Conservation (phyloP, 53 echinoderm and acorn worm species). For the Luidia sarsii region DNA sequence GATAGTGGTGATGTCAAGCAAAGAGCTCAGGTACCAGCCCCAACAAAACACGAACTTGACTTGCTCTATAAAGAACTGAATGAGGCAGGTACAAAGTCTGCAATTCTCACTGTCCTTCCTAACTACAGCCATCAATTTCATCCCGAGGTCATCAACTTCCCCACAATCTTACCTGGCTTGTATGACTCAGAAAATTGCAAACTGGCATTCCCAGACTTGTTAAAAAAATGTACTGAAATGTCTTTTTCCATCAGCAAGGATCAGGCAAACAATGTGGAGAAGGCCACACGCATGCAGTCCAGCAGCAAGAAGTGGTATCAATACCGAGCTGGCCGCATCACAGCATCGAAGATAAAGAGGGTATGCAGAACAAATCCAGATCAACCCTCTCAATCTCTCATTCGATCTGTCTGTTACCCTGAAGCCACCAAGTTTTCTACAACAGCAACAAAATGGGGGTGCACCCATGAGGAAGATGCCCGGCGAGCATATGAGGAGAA, state of each 20-base stretch:
- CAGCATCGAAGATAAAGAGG: conserved; percentile 2
- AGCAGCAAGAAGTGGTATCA: not conserved
- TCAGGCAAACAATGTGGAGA: not conserved
- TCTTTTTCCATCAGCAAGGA: not conserved
- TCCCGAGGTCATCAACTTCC: not conserved
- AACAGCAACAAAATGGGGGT: conserved; percentile 21
- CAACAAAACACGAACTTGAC: no score
- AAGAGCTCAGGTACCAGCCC: no score
- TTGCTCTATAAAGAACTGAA: no score
- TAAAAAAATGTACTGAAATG: not conserved
- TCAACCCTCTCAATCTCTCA: conserved; percentile 7
- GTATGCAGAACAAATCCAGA: conserved; percentile 3
- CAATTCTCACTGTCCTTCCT: no score
- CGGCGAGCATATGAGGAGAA: not conserved
- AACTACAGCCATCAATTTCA: not conserved
- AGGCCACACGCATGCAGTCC: not conserved
- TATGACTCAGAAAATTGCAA: not conserved
- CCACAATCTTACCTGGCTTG: not conserved
- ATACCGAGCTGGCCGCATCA: not conserved
- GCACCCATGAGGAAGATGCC: conserved; percentile 27
- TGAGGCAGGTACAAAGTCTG: no score
- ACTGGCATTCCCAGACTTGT: not conserved
- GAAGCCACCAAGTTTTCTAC: not conserved
- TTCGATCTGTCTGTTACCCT: not conserved
- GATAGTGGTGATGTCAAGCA: no score